These are phyloP conservation scores for Sebastes nivosus DNA, from an alignment of 2,797 vertebrate species.

Conservation along the genomic window DNA sequence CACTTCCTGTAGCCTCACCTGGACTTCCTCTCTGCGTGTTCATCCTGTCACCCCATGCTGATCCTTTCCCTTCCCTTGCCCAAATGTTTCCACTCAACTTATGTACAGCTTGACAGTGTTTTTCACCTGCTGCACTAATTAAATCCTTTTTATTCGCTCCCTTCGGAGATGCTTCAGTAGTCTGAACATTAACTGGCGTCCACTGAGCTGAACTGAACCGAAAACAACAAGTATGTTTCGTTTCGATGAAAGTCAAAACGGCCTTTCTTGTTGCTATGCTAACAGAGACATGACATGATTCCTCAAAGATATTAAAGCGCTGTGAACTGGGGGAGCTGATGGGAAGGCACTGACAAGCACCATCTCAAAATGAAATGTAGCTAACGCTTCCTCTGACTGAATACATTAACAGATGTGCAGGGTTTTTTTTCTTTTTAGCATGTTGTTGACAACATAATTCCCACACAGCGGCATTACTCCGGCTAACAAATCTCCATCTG, in stretches of 20 bases:
- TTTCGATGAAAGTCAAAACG: slow-evolving; percentile 37
- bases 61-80: slow-evolving; percentile 48
- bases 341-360: slow-evolving; percentile 17
- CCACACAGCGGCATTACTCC: not conserved
- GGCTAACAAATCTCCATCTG: not conserved
- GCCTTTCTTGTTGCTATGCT: slow-evolving; percentile 20
- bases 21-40: slow-evolving; percentile 59
- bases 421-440: not conserved
- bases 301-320: slow-evolving; percentile 42
- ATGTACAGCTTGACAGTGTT: slow-evolving; percentile 5
- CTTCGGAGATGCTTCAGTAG: slow-evolving; percentile 29
- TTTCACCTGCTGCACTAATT: slow-evolving; percentile 52
- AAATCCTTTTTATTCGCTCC: slow-evolving; percentile 53
- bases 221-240: slow-evolving; percentile 34
- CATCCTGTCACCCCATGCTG: slow-evolving; percentile 57
- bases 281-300: slow-evolving; percentile 40
- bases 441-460: slow-evolving; percentile 12
- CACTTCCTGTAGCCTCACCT: slow-evolving; percentile 64
- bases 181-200: slow-evolving; percentile 39
- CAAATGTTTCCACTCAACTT: slow-evolving; percentile 60
- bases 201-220: slow-evolving; percentile 42
- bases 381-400: not conserved
- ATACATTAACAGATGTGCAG: not conserved
- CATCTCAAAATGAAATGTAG: slow-evolving; percentile 4
- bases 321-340: slow-evolving; percentile 30